A percentile compares a stretch with the other conserved stretches of the same genome.
Conservation (phyloP, 2,888 invertebrate genomes). For the Eristalis pertinax region DNA sequence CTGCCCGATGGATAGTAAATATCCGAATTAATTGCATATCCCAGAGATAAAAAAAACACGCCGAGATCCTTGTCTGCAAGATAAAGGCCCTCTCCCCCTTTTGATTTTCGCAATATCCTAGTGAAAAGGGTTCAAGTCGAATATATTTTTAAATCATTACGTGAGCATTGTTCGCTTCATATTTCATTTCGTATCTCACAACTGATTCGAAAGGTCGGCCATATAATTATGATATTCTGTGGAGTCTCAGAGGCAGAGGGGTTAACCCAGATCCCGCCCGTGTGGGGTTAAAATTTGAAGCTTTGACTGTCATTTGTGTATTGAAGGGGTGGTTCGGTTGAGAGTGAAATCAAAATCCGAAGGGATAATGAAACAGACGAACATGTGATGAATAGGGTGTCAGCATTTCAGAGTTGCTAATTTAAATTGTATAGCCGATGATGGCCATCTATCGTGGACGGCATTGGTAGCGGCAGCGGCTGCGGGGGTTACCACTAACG, state of each 20-base stretch:
- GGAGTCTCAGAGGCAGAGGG: slow-evolving; percentile 8
- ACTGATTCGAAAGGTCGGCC: slow-evolving; percentile 1
- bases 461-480: neutral
- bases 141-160: slow-evolving; percentile 20
- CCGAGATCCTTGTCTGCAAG: slow-evolving; percentile 11
- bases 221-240: slow-evolving; percentile 45
- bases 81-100: slow-evolving; percentile 1
- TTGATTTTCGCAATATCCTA: neutral
- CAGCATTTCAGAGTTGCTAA: slow-evolving; percentile 48
- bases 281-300: slow-evolving; percentile 12
- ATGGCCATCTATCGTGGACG: neutral
- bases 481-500: neutral
- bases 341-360: slow-evolving; percentile 1
- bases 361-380: slow-evolving; percentile 9
- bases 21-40: slow-evolving; percentile 30
- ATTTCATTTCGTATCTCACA: slow-evolving; percentile 28
- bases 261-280: slow-evolving; percentile 48
- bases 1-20: slow-evolving; percentile 13
- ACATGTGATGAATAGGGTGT: slow-evolving; percentile 53
- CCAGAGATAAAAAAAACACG: neutral
- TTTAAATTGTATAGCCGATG: slow-evolving; percentile 51
- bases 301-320: slow-evolving; percentile 5
- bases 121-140: slow-evolving; percentile 20
- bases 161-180: slow-evolving; percentile 10
- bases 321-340: neutral